phyloP scores from a whole-genome alignment of 1,140 invertebrate species.

The Philaenus spumarius region DNA sequence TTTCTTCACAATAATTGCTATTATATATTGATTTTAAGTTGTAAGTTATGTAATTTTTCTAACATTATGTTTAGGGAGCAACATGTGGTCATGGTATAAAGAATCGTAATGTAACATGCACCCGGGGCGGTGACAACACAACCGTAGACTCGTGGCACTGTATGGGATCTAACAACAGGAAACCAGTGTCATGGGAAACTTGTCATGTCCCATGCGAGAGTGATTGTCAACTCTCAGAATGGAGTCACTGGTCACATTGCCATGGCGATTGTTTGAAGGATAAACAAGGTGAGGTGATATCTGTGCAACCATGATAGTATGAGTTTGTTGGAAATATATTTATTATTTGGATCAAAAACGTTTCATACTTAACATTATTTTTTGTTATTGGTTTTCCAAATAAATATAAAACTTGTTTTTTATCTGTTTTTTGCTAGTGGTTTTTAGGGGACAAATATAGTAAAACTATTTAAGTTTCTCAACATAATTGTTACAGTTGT shows the following conservation, averaged over 20 bases:
- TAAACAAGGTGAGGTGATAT: conserved; percentile 23
- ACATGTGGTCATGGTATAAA: conserved; percentile 42
- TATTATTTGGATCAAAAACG: too few species aligned
- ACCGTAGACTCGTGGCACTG: conserved; percentile 35
- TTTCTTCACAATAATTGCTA: too few species aligned
- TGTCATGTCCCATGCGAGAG: conserved; percentile 48
- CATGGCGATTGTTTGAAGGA: conserved; percentile 36
- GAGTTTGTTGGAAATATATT: not conserved
- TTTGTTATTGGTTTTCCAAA: too few species aligned
- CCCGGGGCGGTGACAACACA: conserved; percentile 33
- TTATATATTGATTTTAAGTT: too few species aligned
- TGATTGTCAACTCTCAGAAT: conserved; percentile 49
- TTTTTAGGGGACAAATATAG: too few species aligned
- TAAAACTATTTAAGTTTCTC: too few species aligned
- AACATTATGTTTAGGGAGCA: conserved; percentile 34
- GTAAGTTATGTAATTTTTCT: conserved; percentile 1
- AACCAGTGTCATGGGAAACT: conserved; percentile 34
- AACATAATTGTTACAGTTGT: too few species aligned
- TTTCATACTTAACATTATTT: too few species aligned
- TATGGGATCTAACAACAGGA: conserved; percentile 22
- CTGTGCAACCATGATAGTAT: too few species aligned
- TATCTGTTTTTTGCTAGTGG: too few species aligned
- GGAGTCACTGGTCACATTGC: conserved; percentile 49
- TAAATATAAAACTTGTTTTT: too few species aligned
- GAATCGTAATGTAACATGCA: conserved; percentile 40